Evolutionary conservation across 2,888 invertebrate genomes (phyloP).

Genomic region (Microplitis manilae): DNA sequence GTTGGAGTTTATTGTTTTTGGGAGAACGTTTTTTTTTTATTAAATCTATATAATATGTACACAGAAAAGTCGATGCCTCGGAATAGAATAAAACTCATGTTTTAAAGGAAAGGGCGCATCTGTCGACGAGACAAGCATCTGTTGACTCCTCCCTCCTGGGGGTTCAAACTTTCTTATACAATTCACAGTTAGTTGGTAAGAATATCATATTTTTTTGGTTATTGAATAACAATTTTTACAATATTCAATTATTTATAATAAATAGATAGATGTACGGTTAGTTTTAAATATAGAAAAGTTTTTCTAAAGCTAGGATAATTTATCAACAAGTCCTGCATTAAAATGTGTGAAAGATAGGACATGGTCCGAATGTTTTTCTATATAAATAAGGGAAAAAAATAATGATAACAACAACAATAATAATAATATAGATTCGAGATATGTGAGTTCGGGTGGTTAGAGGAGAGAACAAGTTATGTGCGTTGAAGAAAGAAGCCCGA

Average conservation of each 20-base stretch:
- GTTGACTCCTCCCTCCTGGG: conserved; percentile 27
- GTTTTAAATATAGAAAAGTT: background rate
- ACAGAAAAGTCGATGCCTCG: background rate
- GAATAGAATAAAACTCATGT: too few species aligned
- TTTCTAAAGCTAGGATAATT: conserved; percentile 4
- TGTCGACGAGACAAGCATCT: conserved; percentile 42
- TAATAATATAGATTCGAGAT: background rate
- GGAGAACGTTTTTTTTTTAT: too few species aligned
- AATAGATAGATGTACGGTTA: too few species aligned
- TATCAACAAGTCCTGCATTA: conserved; percentile 4
- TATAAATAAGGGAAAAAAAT: background rate
- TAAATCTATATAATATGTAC: too few species aligned
- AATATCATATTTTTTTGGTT: too few species aligned
- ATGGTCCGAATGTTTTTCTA: conserved; percentile 7
- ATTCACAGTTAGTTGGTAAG: too few species aligned
- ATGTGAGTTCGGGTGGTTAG: background rate
- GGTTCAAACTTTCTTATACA: too few species aligned
- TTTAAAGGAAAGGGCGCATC: conserved; percentile 35
- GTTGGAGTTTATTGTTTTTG: too few species aligned
- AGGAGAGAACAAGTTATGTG: background rate
- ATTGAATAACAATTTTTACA: too few species aligned
- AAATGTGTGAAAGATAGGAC: conserved; percentile 10
- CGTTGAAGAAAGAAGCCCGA: conserved; percentile 5
- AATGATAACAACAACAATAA: background rate
- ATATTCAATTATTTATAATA: too few species aligned